Conservation (phyloP, 35 echinoderm and acorn worm genomes). For the Lytechinus pictus region DNA sequence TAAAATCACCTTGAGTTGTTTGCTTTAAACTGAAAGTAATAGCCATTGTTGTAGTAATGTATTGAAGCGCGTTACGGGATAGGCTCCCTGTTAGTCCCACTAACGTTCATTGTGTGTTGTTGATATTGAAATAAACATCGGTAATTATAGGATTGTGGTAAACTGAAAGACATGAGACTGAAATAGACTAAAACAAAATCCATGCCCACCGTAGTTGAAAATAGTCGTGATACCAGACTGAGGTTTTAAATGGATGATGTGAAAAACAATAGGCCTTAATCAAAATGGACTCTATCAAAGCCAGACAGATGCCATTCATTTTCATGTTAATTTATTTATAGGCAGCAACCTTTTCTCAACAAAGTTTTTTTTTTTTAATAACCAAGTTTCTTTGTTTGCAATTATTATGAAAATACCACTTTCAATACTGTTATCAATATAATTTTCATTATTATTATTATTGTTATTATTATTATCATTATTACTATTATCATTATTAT, state of each 20-base stretch:
- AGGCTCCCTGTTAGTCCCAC: background rate
- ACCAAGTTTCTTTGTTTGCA: too few species aligned
- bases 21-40: background rate
- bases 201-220: background rate
- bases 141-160: background rate
- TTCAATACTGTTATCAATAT: too few species aligned
- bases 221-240: background rate
- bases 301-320: background rate
- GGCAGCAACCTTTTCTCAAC: too few species aligned
- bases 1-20: background rate
- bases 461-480: too few species aligned
- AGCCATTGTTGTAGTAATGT: background rate
- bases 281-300: background rate
- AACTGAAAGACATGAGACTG: background rate
- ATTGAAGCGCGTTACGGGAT: background rate
- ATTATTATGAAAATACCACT: too few species aligned
- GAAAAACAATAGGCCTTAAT: background rate
- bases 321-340: background rate
- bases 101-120: background rate
- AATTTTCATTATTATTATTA: too few species aligned
- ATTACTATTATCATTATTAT: too few species aligned
- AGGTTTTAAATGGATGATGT: background rate
- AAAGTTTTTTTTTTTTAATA: too few species aligned
- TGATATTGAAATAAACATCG: slow-evolving; percentile 7
- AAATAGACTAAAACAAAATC: background rate